Evolutionary conservation across 23 tunicate species (phyloP), one percentile per base, ranked within the genome.

Genomic region (Corella eumyota): DNA sequence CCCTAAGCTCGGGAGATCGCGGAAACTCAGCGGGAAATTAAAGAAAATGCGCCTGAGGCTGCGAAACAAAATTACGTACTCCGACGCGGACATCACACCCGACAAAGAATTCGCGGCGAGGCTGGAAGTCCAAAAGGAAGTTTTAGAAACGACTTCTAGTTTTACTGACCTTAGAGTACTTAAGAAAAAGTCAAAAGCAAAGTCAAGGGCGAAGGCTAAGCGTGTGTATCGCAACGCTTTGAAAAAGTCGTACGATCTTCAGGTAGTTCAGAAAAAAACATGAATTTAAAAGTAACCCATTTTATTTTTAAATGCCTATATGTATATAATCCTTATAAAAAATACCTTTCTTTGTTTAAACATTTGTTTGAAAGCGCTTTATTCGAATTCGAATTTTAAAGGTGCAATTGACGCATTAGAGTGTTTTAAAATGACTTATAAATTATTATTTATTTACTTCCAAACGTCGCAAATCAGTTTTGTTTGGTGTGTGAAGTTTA

Each of bases 161-260:
- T 27, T n/a, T n/a, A 25, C 57, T 51, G 6, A n/a, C 6, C 57
- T 7, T 6, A 19, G 6, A 11, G 11, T 6, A 4, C 2, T 1
- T 2, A 35, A 4, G 4, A 38, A 62, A 25, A 26, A 62, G 4
- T 24, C 40, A 32, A 60, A 60, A 34, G 44, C 25, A 32, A 37
- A 38, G 4, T 2, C 34, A 30, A 34, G 51, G 2, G 40, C 68
- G 17, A 37, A 38, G 25, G 44, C 68, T 1, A 62, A 62, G 28
- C 68, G 68, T 3, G 25, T 62, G 3, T 62, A 62, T 38, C 40
- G 24, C 23, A 62, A 62, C 49, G 68, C 68, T 30, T 3, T 62
- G 30, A 62, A 62, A 40, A 62, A 62, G 28, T n/a, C 57, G 23
- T 62, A 51, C 26, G 68, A 62, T 38, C 30, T 62, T 4, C 40